Evolutionary conservation across 2,797 vertebrate genomes (phyloP).

Genomic region (Garrulus glandarius): DNA sequence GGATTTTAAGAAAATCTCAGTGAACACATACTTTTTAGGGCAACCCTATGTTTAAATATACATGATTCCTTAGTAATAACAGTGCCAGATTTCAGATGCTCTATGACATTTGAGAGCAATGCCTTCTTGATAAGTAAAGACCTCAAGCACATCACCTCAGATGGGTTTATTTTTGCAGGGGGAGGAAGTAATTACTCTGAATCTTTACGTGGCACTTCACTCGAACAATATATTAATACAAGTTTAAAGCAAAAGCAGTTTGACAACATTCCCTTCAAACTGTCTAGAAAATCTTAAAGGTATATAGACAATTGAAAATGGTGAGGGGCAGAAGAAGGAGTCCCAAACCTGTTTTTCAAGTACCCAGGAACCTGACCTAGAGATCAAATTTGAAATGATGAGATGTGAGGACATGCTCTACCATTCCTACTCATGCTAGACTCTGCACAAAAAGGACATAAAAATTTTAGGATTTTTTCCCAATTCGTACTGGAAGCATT

Average conservation of each 20-base stretch:
- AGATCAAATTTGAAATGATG: neutral
- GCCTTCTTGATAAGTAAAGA: neutral
- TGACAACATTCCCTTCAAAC: neutral
- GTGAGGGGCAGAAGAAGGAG: neutral
- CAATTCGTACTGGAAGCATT: accelerated
- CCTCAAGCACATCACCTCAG: neutral
- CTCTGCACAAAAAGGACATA: neutral
- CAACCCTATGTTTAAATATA: neutral
- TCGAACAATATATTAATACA: neutral
- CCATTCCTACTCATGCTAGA: neutral
- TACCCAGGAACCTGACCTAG: neutral
- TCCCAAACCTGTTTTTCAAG: neutral
- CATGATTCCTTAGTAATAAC: neutral
- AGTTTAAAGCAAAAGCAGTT: neutral
- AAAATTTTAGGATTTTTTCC: neutral
- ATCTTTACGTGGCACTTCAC: neutral
- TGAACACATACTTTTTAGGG: neutral
- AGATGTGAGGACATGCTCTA: neutral
- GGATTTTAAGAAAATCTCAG: neutral
- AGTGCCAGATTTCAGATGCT: neutral
- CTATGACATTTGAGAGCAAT: neutral
- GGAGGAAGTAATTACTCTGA: neutral
- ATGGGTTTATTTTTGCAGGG: neutral
- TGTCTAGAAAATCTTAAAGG: neutral
- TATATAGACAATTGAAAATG: neutral